These are phyloP conservation scores for Notarius lentiginosus DNA, from an alignment of 2,113 vertebrate species.

Conservation along the genomic window DNA sequence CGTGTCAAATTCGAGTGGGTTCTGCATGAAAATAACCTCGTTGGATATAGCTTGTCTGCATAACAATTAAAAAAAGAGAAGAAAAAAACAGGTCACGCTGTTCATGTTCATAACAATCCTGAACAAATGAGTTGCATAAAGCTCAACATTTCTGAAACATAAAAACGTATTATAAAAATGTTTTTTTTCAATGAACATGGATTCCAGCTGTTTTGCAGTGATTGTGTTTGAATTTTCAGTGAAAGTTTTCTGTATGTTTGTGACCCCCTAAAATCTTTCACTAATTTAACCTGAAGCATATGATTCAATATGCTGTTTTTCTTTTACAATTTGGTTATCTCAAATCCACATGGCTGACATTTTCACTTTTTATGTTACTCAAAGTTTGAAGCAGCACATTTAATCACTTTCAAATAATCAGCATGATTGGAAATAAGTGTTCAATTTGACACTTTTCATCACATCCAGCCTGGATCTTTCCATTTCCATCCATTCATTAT, in stretches of 20 bases:
- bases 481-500: too few species aligned
- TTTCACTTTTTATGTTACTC: too few species aligned
- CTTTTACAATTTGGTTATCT: too few species aligned
- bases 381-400: too few species aligned
- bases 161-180: background rate
- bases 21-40: conserved; percentile 30
- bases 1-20: conserved; percentile 25
- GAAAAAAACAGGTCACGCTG: background rate
- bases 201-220: background rate
- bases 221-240: background rate
- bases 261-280: background rate
- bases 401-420: too few species aligned
- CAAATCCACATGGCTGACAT: too few species aligned
- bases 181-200: background rate
- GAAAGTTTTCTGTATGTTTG: too few species aligned
- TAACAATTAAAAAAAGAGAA: background rate
- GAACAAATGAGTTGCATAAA: background rate
- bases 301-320: background rate
- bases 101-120: conserved; percentile 15
- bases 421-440: too few species aligned
- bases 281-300: background rate
- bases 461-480: background rate
- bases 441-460: background rate
- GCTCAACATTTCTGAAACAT: too few species aligned
- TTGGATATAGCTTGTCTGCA: conserved; percentile 16